These are phyloP conservation scores for Mellivora capensis DNA, from an alignment of 2,113 vertebrate species.

Conservation along the genomic window DNA sequence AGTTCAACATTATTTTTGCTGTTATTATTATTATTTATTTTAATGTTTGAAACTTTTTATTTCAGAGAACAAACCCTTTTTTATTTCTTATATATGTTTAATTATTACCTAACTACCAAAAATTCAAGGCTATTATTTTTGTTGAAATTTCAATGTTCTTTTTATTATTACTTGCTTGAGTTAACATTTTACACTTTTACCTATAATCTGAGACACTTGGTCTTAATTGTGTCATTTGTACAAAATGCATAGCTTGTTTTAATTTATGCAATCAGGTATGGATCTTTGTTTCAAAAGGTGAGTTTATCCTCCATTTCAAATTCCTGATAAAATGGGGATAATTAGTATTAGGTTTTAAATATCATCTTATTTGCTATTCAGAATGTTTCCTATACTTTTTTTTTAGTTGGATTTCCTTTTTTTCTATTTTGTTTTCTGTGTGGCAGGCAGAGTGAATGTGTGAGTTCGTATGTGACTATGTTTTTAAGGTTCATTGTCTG, in stretches of 20 bases:
- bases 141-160: neutral
- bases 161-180: neutral
- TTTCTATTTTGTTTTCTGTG: neutral
- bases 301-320: neutral
- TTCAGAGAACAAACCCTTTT: neutral
- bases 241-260: neutral
- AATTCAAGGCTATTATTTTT: neutral
- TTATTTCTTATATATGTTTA: neutral
- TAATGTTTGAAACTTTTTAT: neutral
- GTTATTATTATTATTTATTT: neutral
- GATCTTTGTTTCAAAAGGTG: neutral
- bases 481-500: neutral
- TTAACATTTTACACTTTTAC: neutral
- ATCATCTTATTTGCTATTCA: neutral
- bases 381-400: neutral
- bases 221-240: neutral
- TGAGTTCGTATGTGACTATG: neutral
- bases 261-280: neutral
- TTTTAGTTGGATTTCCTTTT: neutral
- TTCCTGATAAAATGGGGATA: neutral
- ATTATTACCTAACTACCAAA: neutral
- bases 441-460: neutral
- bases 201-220: neutral
- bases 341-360: neutral
- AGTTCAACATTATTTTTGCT: neutral